Evolutionary conservation across 2,797 vertebrate genomes (phyloP), one percentile per base, ranked within the genome.

Genomic region (Steatocranus sp.): DNA sequence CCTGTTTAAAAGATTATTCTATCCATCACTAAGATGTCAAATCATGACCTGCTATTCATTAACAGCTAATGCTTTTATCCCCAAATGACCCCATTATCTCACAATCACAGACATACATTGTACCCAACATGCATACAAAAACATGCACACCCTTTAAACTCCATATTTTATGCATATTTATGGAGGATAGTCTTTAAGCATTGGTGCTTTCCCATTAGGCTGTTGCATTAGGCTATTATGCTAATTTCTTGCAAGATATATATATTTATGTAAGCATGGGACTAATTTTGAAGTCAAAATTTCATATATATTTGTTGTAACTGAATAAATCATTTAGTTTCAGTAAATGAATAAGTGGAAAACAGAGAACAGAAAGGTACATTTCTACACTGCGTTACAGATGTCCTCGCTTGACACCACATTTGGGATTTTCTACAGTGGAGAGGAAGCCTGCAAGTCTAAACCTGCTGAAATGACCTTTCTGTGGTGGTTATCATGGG

Each of bases 401-500:
- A 68, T 68, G 20, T 10, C 61, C 61, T 68, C 4, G 4, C 84
- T 79, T 34, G 25, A 75, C 50, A 4, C n/a, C 36, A 46, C 27
- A 30, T 43, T 66, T 66, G n/a, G 34, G 75, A 43, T 23, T 50
- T 70, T 18, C 8, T 46, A 27, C 15, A 70, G n/a, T 50, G 34
- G 4, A 61, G 5, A 17, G 3, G 12, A 51, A 41, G 56, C 48
- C 34, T 46, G 46, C 3, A 17, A 27, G 1, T 15, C 8, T 46
- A 56, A 49, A 3, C 46, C 61, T 46, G 18, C 50, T n/a, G 14
- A 38, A 6, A 68, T 85, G 89, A 95, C 91, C 92, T 88, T 85
- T 90, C 51, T 32, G 10, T 76, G 76, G 85, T 89, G 75, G 82
- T 91, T 91, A 84, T 90, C 87, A 81, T 6, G 51, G 83, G 93